phyloP scores from a whole-genome alignment of 1,140 invertebrate genomes.

The Saccostrea cuccullata region DNA sequence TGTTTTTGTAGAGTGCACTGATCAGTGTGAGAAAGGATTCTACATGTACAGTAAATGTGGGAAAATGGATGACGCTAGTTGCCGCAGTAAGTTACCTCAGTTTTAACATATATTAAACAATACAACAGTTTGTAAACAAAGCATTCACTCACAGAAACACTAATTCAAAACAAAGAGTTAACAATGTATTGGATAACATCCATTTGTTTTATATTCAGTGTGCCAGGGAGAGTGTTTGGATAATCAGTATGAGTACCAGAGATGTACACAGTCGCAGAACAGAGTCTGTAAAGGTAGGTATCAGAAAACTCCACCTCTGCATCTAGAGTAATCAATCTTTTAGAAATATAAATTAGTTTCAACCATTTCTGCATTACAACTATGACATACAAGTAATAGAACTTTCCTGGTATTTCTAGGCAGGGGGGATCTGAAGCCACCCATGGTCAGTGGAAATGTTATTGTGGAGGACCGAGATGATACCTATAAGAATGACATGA shows the following conservation, averaged over 20 bases:
- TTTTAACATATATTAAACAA: neutral
- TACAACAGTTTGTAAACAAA: no score
- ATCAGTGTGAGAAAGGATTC: constrained; percentile 63
- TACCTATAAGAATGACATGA: constrained; percentile 17
- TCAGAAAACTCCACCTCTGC: no score
- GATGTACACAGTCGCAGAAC: constrained; percentile 63
- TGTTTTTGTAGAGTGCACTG: constrained; percentile 65
- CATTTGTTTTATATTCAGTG: no score
- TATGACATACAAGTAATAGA: neutral
- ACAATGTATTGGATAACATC: neutral
- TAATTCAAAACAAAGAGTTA: neutral
- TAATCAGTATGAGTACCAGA: constrained; percentile 62
- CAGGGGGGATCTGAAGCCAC: constrained; percentile 18
- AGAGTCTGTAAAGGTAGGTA: constrained; percentile 66
- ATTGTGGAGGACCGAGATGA: constrained; percentile 42
- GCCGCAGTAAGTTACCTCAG: constrained; percentile 62
- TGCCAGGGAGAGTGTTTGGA: no score
- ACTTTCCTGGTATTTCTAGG: neutral
- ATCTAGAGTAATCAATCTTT: no score
- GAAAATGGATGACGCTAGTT: constrained; percentile 59
- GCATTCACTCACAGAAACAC: no score
- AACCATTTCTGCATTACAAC: neutral
- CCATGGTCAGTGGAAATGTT: constrained; percentile 38
- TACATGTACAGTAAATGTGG: constrained; percentile 65
- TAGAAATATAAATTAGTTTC: neutral